Conservation (phyloP, 2,797 vertebrate species). For the Lacerta agilis region DNA sequence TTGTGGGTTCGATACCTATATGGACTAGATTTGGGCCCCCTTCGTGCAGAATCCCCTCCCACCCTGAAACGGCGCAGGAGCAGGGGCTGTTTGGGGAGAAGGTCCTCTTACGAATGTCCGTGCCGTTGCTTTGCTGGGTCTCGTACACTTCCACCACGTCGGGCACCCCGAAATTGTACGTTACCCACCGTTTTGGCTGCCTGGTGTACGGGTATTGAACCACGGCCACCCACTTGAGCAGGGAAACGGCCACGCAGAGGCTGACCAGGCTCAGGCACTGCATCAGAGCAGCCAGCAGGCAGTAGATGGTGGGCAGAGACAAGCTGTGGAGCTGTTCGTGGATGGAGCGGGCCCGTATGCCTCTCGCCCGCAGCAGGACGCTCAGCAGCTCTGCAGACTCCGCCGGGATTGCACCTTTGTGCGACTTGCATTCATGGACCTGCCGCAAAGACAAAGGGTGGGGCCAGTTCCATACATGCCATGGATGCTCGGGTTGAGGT, state of each 20-base stretch:
- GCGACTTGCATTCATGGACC: not conserved
- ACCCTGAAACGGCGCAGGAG: not conserved
- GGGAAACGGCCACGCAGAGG: not conserved
- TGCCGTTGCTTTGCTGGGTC: accelerated
- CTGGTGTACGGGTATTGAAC: accelerated
- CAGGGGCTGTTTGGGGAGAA: too few species aligned
- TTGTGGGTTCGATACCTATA: too few species aligned
- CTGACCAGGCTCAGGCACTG: not conserved
- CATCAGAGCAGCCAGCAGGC: not conserved
- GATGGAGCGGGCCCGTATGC: accelerated
- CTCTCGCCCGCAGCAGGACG: accelerated
- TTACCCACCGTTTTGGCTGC: accelerated
- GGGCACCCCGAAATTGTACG: not conserved
- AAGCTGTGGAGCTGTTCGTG: accelerated
- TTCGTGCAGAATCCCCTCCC: not conserved
- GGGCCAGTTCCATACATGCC: not conserved
- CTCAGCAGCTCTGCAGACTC: accelerated
- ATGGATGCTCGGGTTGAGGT: too few species aligned
- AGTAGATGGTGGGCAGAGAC: not conserved
- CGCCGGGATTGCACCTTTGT: accelerated
- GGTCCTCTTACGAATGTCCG: not conserved
- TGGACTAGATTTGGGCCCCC: too few species aligned
- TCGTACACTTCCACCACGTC: not conserved
- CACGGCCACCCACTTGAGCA: not conserved
- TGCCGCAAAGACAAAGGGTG: not conserved